Percentiles rank a stretch among this genome's conserved stretches.
These are phyloP conservation scores for Agapornis roseicollis DNA, from an alignment of 2,113 vertebrate genomes.

Conservation along the genomic window DNA sequence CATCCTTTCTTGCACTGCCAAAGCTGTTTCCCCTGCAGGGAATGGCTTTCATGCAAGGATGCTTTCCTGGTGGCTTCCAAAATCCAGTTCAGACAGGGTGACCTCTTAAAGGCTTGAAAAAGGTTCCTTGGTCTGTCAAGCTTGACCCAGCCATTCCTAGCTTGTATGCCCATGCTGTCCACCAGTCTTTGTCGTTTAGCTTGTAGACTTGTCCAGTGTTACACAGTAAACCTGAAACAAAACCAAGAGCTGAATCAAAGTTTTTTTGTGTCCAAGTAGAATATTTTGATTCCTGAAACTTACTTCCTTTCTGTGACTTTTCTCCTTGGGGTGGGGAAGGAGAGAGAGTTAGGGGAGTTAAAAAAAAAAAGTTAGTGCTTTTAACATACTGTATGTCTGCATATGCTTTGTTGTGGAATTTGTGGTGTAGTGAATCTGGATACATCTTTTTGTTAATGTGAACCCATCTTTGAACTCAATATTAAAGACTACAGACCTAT, in stretches of 20 bases:
- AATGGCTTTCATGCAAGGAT: not conserved
- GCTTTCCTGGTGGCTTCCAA: not conserved
- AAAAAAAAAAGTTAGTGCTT: not conserved
- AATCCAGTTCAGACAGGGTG: not conserved
- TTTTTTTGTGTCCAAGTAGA: not conserved
- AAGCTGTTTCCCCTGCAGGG: not conserved
- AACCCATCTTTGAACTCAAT: not conserved
- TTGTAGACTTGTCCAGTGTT: not conserved
- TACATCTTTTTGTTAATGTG: not conserved
- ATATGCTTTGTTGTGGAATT: not conserved
- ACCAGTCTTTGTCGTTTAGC: not conserved
- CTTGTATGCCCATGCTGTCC: not conserved
- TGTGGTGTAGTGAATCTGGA: not conserved
- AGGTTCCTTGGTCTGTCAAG: not conserved
- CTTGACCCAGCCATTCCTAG: not conserved
- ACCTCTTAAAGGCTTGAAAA: not conserved
- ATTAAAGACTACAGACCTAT: not conserved
- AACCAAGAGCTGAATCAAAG: not conserved
- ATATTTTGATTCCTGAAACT: not conserved
- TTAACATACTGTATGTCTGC: not conserved
- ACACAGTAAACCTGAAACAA: not conserved
- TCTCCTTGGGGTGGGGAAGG: rapidly evolving
- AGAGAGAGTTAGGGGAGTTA: not conserved
- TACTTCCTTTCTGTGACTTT: not conserved
- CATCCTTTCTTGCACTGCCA: not conserved